Conservation (phyloP, 2,113 vertebrate genomes). For the Uropsilus gracilis region DNA sequence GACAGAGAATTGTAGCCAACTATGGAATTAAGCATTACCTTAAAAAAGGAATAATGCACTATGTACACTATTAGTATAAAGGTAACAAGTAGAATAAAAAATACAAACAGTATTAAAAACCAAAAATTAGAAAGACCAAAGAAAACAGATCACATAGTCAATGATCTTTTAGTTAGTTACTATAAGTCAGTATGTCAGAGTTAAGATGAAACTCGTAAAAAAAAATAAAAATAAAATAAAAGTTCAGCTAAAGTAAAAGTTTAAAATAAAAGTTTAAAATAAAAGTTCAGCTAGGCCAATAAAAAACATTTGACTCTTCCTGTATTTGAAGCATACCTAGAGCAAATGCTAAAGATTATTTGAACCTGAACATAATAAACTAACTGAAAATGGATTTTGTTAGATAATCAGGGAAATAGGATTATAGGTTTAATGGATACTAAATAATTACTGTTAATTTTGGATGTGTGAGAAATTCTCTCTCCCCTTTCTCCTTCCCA, state of each 20-base stretch:
- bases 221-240: too few relatives aligned
- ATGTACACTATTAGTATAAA: not conserved
- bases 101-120: not conserved
- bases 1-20: not conserved
- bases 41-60: not conserved
- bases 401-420: not conserved
- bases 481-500: too few relatives aligned
- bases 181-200: not conserved
- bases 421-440: not conserved
- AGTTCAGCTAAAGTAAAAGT: not conserved
- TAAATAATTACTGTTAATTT: not conserved
- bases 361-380: not conserved
- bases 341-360: not conserved
- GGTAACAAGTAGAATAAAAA: not conserved
- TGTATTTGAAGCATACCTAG: not conserved
- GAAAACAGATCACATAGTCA: not conserved
- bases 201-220: not conserved
- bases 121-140: conserved; percentile 5
- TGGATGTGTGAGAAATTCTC: not conserved
- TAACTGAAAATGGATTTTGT: not conserved
- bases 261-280: not conserved
- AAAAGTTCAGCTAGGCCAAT: not conserved
- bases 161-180: not conserved
- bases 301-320: not conserved
- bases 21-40: not conserved